A percentile compares a stretch with the other conserved stretches of the same genome.
phyloP scores from a whole-genome alignment of 2,113 vertebrate genomes.

The Atractosteus spatula region DNA sequence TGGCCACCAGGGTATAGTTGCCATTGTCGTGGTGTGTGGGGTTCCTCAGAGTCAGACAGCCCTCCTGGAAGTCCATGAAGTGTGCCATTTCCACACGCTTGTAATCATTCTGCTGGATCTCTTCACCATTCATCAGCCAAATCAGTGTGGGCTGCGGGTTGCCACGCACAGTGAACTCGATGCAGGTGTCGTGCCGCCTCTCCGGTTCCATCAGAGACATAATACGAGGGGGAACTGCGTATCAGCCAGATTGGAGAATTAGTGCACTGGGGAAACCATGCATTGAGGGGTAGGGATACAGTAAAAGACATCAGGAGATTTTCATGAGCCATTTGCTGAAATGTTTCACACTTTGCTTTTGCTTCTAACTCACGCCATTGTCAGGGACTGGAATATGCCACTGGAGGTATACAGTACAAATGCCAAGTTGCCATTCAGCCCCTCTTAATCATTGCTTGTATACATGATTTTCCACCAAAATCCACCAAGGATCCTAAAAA shows the following conservation, averaged over 20 bases:
- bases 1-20: constrained; percentile 93
- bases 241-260: background rate
- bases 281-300: background rate
- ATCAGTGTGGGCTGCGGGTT: constrained; percentile 86
- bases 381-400: too few relatives aligned
- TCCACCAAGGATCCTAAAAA: too few relatives aligned
- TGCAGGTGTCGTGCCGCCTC: constrained; percentile 86
- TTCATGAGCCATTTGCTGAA: too few relatives aligned
- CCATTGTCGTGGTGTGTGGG: constrained; percentile 96
- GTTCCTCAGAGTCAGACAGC: constrained; percentile 90
- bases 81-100: constrained; percentile 82
- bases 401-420: too few relatives aligned
- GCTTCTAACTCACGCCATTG: too few relatives aligned
- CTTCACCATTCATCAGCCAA: constrained; percentile 84
- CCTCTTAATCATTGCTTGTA: too few relatives aligned
- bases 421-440: too few relatives aligned
- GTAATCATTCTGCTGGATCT: constrained; percentile 77
- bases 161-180: constrained; percentile 88
- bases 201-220: constrained; percentile 85
- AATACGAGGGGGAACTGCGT: constrained; percentile 87
- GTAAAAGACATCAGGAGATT: background rate
- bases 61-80: constrained; percentile 86
- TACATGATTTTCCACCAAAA: too few relatives aligned
- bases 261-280: too few relatives aligned
- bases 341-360: too few relatives aligned